Evolutionary conservation across 2,113 vertebrate species (phyloP), one percentile per base, ranked within the genome.

Genomic region (Saguinus midas): DNA sequence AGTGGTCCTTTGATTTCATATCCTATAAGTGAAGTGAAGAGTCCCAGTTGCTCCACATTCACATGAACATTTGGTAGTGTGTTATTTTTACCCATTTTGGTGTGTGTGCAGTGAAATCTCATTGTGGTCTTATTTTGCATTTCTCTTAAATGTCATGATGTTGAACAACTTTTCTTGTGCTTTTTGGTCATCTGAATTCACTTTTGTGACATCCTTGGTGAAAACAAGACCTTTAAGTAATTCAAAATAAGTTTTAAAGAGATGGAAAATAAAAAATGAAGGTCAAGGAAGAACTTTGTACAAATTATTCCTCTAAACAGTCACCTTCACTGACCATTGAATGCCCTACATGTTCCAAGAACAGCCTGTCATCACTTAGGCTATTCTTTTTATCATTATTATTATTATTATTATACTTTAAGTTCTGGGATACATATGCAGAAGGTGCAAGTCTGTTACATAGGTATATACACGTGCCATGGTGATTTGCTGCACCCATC

Each of bases 201-300:
- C 52, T 78, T 76, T 87, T 92, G 40, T 84, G 23, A 90, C 25
- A 18, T 90, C 35, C 6, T 37, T 84, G 64, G 37, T 91, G 58
- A 79, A 96, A 93, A 14, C 6, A 93, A 87, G 73, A 87, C 55
- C 11, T 93, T 96, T 92, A 94, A 91, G 76, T 37, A 66, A 76
- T 97, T 97, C 83, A 95, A 93, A 78, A 97, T 70, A 96, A 94
- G 90, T 93, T 96, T 43, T 78, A 81, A 97, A 97, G 25, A 58
- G 18, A 52, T 76, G 91, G 88, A 64, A 91, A 78, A 91, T 0
- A 13, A 80, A 91, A 93, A 97, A 40, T 0, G 0, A 45, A 90
- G n/a, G 94, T 21, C 20, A 97, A 85, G 4, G 7, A 97, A 97
- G 70, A 94, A 79, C 89, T 83, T 94, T 83, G 23, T 48, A 48